phyloP scores from a whole-genome alignment of 2,888 invertebrate species.

The Cantharis rustica region DNA sequence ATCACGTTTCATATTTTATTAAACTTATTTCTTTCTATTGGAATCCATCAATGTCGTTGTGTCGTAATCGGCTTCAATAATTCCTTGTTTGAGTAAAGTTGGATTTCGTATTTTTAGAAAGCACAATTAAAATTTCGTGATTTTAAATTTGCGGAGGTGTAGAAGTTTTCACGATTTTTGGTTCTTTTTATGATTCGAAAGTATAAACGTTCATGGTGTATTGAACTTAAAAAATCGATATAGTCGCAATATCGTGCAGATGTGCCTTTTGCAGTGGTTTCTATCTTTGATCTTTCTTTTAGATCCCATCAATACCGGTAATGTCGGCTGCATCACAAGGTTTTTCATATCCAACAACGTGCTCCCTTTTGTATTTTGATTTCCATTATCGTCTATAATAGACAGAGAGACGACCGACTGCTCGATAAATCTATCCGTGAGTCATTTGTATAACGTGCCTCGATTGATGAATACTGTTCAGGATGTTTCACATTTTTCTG shows the following conservation, averaged over 20 bases:
- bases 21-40: neutral
- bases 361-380: slow-evolving; percentile 12
- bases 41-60: neutral
- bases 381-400: slow-evolving; percentile 7
- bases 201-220: neutral
- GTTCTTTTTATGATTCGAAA: neutral
- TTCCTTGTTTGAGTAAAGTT: neutral
- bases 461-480: neutral
- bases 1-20: neutral
- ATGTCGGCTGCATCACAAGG: slow-evolving; percentile 6
- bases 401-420: neutral
- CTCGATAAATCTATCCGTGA: slow-evolving; percentile 7
- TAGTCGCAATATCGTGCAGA: neutral
- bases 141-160: neutral
- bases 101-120: neutral
- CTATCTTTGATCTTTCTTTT: neutral
- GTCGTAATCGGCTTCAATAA: neutral
- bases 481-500: neutral
- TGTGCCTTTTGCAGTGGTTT: neutral
- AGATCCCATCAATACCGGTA: slow-evolving; percentile 2
- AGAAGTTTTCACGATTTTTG: neutral
- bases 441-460: slow-evolving; percentile 7
- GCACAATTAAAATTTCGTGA: neutral
- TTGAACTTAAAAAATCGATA: neutral
- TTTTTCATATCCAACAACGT: slow-evolving; percentile 7